Percentiles rank a stretch among this genome's conserved stretches.
These are phyloP conservation scores for Laothoe populi DNA, from an alignment of 2,888 invertebrate species.

Conservation along the genomic window DNA sequence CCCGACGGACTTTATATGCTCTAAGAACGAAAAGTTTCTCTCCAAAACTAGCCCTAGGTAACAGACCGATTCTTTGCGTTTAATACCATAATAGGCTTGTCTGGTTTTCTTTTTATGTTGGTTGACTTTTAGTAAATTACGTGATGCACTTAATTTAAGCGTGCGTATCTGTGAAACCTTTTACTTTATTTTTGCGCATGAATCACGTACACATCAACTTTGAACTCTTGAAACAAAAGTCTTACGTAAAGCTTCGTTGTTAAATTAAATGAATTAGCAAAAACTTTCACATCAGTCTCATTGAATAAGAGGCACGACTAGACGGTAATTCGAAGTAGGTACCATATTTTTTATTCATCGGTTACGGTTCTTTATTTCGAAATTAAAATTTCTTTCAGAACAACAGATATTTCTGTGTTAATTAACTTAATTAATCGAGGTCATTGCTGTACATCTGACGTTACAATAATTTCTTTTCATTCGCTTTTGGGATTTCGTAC, in stretches of 20 bases:
- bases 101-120: background rate
- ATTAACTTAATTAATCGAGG: constrained; percentile 34
- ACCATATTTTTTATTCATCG: constrained; percentile 32
- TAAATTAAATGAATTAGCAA: constrained; percentile 23
- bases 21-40: no score
- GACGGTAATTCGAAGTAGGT: constrained; percentile 51
- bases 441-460: constrained; percentile 14
- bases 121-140: constrained; percentile 4
- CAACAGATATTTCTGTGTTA: constrained; percentile 9
- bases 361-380: constrained; percentile 18
- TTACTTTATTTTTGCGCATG: background rate
- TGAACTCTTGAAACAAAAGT: constrained; percentile 8
- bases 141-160: background rate
- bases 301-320: constrained; percentile 57
- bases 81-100: background rate
- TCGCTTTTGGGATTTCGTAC: constrained; percentile 28
- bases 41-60: no score
- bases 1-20: no score
- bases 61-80: no score
- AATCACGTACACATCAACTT: constrained; percentile 11
- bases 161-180: background rate
- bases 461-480: constrained; percentile 7
- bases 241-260: constrained; percentile 18
- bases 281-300: constrained; percentile 57
- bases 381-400: constrained; percentile 10